These are phyloP conservation scores for Myotis yumanensis DNA, from an alignment of 2,113 vertebrate genomes.

Conservation along the genomic window DNA sequence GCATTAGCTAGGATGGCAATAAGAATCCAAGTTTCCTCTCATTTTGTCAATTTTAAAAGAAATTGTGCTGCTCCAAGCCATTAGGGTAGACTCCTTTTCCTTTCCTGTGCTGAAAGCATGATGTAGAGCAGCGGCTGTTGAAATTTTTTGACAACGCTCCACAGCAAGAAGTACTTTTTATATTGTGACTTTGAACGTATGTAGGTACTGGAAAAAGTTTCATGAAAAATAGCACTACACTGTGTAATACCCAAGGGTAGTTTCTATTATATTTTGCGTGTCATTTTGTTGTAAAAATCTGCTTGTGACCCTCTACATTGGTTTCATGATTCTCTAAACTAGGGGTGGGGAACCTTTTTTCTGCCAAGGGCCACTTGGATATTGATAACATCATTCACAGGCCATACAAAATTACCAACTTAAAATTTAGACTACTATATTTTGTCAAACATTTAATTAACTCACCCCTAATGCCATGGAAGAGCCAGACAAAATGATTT, in stretches of 20 bases:
- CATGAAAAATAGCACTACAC: background rate
- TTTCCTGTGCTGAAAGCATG: slow-evolving; percentile 58
- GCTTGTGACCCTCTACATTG: background rate
- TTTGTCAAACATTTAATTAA: too few relatives aligned
- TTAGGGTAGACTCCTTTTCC: background rate
- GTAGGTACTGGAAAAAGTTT: background rate
- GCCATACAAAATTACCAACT: too few relatives aligned
- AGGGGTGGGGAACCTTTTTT: too few relatives aligned
- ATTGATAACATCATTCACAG: too few relatives aligned
- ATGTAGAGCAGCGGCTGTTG: slow-evolving; percentile 3
- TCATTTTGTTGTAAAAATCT: slow-evolving; percentile 25
- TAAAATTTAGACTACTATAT: too few relatives aligned
- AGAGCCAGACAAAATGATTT: too few relatives aligned
- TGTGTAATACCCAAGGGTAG: background rate
- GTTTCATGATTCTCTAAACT: background rate
- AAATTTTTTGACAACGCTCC: slow-evolving; percentile 34
- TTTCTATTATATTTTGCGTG: background rate
- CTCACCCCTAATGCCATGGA: too few relatives aligned
- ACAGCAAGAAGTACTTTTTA: background rate
- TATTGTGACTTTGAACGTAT: background rate
- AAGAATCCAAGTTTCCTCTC: background rate
- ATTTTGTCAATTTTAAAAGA: slow-evolving; percentile 45
- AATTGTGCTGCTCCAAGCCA: background rate
- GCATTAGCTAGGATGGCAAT: background rate
- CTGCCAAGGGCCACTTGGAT: too few relatives aligned